Conservation (phyloP, 2,113 vertebrate species). For the Scytalopus superciliaris region DNA sequence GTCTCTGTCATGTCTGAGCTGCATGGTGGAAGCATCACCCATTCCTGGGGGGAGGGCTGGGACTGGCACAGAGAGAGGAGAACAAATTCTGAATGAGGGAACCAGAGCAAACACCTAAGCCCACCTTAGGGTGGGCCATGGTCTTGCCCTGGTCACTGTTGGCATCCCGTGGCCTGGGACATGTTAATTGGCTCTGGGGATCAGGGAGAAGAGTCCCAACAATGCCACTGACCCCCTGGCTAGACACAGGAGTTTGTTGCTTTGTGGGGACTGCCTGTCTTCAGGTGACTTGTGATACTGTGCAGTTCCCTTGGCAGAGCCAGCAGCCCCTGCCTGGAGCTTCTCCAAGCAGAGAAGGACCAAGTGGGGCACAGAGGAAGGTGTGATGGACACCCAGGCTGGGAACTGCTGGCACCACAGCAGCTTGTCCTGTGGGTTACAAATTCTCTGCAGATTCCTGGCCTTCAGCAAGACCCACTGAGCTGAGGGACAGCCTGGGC, state of each 20-base stretch:
- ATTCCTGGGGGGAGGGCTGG: neutral
- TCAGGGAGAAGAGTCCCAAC: neutral
- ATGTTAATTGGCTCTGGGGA: neutral
- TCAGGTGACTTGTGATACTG: neutral
- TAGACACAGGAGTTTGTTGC: neutral
- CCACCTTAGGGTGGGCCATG: neutral
- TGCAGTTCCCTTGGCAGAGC: neutral
- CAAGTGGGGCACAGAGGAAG: neutral
- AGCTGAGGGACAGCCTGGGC: neutral
- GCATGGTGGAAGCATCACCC: neutral
- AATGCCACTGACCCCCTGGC: neutral
- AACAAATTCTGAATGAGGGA: neutral
- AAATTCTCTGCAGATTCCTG: neutral
- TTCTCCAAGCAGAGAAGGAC: neutral
- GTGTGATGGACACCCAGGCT: neutral
- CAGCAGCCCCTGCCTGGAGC: neutral
- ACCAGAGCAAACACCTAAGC: neutral
- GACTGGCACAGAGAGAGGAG: neutral
- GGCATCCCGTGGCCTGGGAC: neutral
- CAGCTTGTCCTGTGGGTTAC: neutral
- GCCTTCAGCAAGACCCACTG: neutral
- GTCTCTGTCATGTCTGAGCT: neutral
- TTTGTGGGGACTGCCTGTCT: neutral
- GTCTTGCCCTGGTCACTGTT: neutral
- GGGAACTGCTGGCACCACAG: neutral